Percentiles rank a stretch among this genome's conserved stretches.
Conservation (phyloP, 2,113 vertebrate genomes). For the Perccottus glenii region DNA sequence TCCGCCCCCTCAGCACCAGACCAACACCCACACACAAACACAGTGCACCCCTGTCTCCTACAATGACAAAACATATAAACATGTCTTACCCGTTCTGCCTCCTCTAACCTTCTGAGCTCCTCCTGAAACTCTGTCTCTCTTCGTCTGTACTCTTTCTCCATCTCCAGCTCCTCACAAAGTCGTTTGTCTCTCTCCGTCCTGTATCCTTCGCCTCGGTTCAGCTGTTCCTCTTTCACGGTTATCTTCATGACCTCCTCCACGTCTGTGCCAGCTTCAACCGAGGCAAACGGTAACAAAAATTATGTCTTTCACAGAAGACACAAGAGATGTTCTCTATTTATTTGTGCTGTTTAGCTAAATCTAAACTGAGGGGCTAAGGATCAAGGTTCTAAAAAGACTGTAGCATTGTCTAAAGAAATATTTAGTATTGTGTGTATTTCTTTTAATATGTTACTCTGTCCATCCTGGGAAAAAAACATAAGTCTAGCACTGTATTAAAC, state of each 20-base stretch:
- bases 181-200: conserved; percentile 63
- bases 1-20: too few species aligned
- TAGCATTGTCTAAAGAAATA: too few species aligned
- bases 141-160: conserved; percentile 64
- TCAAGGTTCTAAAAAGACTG: too few species aligned
- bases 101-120: conserved; percentile 80
- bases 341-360: too few species aligned
- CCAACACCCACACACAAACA: too few species aligned
- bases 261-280: conserved; percentile 51
- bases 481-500: too few species aligned
- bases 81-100: conserved; percentile 71
- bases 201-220: background rate
- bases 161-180: conserved; percentile 69
- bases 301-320: background rate
- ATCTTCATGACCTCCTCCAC: conserved; percentile 66
- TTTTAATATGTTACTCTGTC: too few species aligned
- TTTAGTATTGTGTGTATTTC: too few species aligned
- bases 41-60: too few species aligned
- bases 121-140: conserved; percentile 77
- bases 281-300: conserved; percentile 12
- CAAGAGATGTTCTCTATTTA: too few species aligned
- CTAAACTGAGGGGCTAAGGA: too few species aligned
- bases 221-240: background rate
- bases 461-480: too few species aligned
- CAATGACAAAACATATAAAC: background rate